Percentiles rank a stretch among this genome's conserved stretches.
Evolutionary conservation across 2,113 vertebrate genomes (phyloP).

Genomic region (Dolichallabes microphthalmus): DNA sequence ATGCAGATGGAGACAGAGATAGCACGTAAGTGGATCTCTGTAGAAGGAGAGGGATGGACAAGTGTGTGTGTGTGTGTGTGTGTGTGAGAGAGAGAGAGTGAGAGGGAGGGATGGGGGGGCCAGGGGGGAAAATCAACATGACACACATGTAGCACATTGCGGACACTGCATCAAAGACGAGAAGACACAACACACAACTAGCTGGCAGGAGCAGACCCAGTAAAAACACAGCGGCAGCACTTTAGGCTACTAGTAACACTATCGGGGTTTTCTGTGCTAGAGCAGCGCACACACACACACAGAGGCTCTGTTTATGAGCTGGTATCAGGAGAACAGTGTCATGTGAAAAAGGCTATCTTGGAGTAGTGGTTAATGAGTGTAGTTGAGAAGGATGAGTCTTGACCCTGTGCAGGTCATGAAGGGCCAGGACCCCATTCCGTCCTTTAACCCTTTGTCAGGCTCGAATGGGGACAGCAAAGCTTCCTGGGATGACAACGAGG

Average conservation of each 20-base stretch:
- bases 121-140: conserved; percentile 43
- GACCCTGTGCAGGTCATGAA: conserved; percentile 70
- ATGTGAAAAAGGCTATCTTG: conserved; percentile 11
- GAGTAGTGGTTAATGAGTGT: conserved; percentile 36
- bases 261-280: neutral
- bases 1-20: neutral
- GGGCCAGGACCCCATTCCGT: conserved; percentile 62
- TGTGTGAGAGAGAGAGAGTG: conserved; percentile 10
- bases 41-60: conserved; percentile 4
- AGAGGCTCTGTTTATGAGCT: neutral
- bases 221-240: conserved; percentile 1
- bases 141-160: conserved; percentile 39
- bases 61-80: conserved; percentile 3
- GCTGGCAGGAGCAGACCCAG: neutral
- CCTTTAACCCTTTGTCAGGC: conserved; percentile 44
- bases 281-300: conserved; percentile 12
- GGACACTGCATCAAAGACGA: conserved; percentile 34
- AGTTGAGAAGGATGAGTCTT: conserved; percentile 69
- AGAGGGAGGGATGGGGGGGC: conserved; percentile 43
- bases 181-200: conserved; percentile 37
- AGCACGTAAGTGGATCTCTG: neutral
- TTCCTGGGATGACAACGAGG: conserved; percentile 66
- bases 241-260: conserved; percentile 4
- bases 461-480: conserved; percentile 70
- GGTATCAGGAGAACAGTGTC: neutral